These are phyloP conservation scores for Drosophila tanythrix DNA, from an alignment of 2,888 invertebrate genomes.

Conservation along the genomic window DNA sequence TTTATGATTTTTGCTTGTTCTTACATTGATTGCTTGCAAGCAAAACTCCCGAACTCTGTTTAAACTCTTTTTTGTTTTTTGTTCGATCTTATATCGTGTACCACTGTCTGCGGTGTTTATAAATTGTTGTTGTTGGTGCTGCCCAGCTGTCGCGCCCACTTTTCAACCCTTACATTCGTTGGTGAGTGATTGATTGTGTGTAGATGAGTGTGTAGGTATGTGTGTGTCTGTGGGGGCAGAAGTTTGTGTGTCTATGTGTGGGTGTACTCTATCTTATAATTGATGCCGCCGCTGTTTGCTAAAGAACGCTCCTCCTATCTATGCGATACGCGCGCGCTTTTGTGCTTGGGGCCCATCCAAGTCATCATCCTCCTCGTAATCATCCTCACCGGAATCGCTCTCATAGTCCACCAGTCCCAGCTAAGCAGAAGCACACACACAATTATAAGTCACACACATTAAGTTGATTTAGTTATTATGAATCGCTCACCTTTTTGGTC, in stretches of 20 bases:
- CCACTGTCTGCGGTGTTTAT: constrained; percentile 43
- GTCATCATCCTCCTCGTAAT: constrained; percentile 87
- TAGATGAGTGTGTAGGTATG: constrained; percentile 13
- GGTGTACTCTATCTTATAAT: constrained; percentile 68
- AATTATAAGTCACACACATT: neutral
- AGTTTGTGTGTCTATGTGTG: constrained; percentile 49
- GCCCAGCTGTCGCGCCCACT: constrained; percentile 33
- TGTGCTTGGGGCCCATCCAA: constrained; percentile 82
- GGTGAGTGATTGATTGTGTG: constrained; percentile 44
- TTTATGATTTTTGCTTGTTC: constrained; percentile 57
- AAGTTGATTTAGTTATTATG: neutral
- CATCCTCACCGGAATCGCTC: constrained; percentile 98
- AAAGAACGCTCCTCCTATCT: constrained; percentile 68
- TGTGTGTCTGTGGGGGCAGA: constrained; percentile 29
- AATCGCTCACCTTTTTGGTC: constrained; percentile 60
- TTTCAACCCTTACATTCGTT: constrained; percentile 60
- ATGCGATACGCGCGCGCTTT: constrained; percentile 85
- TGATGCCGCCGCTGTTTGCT: constrained; percentile 62
- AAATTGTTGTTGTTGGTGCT: constrained; percentile 52
- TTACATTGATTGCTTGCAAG: constrained; percentile 48
- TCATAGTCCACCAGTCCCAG: constrained; percentile 98
- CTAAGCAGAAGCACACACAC: constrained; percentile 1
- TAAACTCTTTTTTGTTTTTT: constrained; percentile 35
- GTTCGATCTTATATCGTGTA: constrained; percentile 72
- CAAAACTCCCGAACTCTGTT: constrained; percentile 32